Percentiles rank a stretch among this genome's conserved stretches.
Evolutionary conservation across 64 coral and sea anemone species (phyloP).

Genomic region (Pachyseris speciosa): DNA sequence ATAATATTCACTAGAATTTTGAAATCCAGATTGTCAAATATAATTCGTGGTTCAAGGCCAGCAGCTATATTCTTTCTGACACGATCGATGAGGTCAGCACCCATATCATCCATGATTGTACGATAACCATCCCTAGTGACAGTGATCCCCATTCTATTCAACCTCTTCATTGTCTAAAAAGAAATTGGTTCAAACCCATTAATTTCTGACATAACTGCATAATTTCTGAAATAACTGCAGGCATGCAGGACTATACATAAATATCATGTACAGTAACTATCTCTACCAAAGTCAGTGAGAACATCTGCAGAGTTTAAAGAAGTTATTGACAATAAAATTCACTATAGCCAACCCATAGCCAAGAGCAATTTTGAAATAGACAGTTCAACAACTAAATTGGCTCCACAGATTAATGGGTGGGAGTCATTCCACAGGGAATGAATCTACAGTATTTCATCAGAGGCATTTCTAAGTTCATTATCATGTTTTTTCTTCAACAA

Average conservation of each 20-base stretch:
- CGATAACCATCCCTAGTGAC: conserved; percentile 35
- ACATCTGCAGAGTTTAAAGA: too few relatives aligned
- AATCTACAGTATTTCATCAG: not conserved
- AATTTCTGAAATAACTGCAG: too few relatives aligned
- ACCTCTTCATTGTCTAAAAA: conserved; percentile 52
- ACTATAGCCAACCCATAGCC: too few relatives aligned
- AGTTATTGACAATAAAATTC: too few relatives aligned
- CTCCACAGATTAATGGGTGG: not conserved
- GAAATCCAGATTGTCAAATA: conserved; percentile 65
- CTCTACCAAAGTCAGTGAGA: not conserved
- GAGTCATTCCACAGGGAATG: not conserved
- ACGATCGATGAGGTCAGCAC: conserved; percentile 11
- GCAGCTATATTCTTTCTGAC: conserved; percentile 19
- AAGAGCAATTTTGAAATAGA: not conserved
- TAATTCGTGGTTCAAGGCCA: conserved; percentile 26
- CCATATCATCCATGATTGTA: conserved; percentile 43
- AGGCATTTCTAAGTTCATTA: not conserved
- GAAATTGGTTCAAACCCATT: not conserved
- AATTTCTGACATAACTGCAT: not conserved
- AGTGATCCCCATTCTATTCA: conserved; percentile 34
- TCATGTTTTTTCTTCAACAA: not conserved
- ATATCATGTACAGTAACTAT: not conserved
- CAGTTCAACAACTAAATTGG: not conserved
- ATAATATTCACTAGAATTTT: conserved; percentile 59
- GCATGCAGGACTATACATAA: not conserved